Evolutionary conservation across 2,797 vertebrate genomes (phyloP), one percentile per base, ranked within the genome.

Genomic region (Sebastes iracundus): DNA sequence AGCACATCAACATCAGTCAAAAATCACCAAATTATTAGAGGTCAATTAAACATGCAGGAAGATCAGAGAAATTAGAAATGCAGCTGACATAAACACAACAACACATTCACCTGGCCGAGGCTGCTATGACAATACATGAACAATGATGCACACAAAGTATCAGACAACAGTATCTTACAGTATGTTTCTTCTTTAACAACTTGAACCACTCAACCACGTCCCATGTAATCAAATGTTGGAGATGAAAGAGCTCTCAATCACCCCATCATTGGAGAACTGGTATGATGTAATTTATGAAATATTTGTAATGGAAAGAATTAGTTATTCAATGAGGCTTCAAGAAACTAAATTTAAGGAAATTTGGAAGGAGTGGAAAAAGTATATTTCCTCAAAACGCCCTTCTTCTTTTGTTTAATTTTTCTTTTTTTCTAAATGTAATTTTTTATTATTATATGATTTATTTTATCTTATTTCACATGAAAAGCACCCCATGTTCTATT

Each of bases 401-500:
- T 38, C 27, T 28, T 28, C 35, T 38, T 38, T 14, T 38, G 35
- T 38, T 38, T 38, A 38, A 14, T 38, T 14, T 38, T 2, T 6
- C 2, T 35, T 38, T 38, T 38, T 2, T 38, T 38, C 35, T 38
- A 38, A 38, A 38, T 14, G 35, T 38, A 38, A 38, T 38, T 14
- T 38, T 14, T 0, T 38, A 38, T 38, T 38, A 38, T 38, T 38
- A 14, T 38, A 38, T 38, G 35, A 38, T 38, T 38, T 38, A 38
- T 38, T 38, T 2, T 14, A 2, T 38, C 13, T 38, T 14, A 38
- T 38, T 3, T 38, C 35, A 38, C 35, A 38, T 14, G 35, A 38
- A 38, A 38, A 38, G 1, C 35, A 2, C 35, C 35, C 1, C 13
- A 14, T 38, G 35, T 38, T 38, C 0, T 38, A 38, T 38, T 0